Conservation (phyloP, 2,888 invertebrate genomes). For the Carterocephalus palaemon region DNA sequence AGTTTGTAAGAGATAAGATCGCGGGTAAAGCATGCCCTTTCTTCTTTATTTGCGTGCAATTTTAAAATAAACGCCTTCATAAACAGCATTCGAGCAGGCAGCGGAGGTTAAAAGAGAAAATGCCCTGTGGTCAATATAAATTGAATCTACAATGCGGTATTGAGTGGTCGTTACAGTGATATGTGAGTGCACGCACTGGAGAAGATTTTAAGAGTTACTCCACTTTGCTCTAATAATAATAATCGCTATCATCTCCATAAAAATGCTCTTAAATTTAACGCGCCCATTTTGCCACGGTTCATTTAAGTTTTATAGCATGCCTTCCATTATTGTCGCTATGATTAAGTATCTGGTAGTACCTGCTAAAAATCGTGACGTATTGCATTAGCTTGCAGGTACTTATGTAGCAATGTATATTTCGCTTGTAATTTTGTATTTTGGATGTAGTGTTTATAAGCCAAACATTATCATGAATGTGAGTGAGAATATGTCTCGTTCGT, state of each 20-base stretch:
- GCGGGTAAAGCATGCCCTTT: slow-evolving; percentile 12
- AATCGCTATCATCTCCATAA: slow-evolving; percentile 4
- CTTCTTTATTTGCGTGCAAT: slow-evolving; percentile 41
- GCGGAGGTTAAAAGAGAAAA: slow-evolving; percentile 47
- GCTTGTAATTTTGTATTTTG: too few relatives aligned
- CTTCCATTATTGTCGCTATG: neutral
- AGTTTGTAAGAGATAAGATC: slow-evolving; percentile 25
- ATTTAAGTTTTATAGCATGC: slow-evolving; percentile 6
- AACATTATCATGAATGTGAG: too few relatives aligned
- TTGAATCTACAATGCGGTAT: slow-evolving; percentile 61
- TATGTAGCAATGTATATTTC: too few relatives aligned
- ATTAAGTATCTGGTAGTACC: too few relatives aligned
- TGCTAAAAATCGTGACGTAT: neutral
- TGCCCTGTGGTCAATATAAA: slow-evolving; percentile 65
- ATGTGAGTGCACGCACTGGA: slow-evolving; percentile 46
- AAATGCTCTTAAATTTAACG: slow-evolving; percentile 3
- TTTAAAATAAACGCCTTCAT: slow-evolving; percentile 52
- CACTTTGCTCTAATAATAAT: slow-evolving; percentile 33
- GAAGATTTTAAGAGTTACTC: slow-evolving; percentile 41
- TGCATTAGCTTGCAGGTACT: too few relatives aligned
- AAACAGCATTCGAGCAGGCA: slow-evolving; percentile 39
- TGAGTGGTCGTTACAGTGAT: slow-evolving; percentile 62
- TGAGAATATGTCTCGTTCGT: too few relatives aligned
- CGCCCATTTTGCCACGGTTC: neutral
- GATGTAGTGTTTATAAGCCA: too few relatives aligned